A percentile compares a stretch with the other conserved stretches of the same genome.
Evolutionary conservation across 2,888 invertebrate species (phyloP).

Genomic region (Synanthedon andrenaeformis): DNA sequence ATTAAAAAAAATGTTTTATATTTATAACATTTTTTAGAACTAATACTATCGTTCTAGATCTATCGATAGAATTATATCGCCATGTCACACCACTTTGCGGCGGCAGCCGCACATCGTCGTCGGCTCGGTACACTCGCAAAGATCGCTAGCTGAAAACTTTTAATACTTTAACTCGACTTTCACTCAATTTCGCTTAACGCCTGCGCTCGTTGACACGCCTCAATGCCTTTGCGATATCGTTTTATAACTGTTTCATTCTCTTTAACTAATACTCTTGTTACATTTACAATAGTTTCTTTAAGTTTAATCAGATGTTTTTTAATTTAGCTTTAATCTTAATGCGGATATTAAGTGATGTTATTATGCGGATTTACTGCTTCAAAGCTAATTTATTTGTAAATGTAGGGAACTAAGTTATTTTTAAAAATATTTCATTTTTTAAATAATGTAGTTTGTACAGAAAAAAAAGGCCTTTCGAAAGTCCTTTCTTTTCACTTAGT

Average conservation of each 20-base stretch:
- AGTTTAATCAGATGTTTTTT: no score
- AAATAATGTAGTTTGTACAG: no score
- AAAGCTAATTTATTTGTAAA: no score
- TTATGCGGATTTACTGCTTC: no score
- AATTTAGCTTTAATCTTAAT: no score
- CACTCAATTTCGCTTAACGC: slow-evolving; percentile 66
- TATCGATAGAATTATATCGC: slow-evolving; percentile 1
- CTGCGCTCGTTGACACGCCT: slow-evolving; percentile 51
- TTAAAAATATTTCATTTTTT: no score
- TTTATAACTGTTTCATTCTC: slow-evolving; percentile 43
- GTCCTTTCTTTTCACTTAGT: no score
- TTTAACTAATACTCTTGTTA: slow-evolving; percentile 1
- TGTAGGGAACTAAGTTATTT: no score
- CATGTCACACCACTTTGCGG: slow-evolving; percentile 18
- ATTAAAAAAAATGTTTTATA: no score
- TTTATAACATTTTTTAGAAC: no score
- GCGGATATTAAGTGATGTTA: no score
- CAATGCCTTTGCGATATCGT: slow-evolving; percentile 37
- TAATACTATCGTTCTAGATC: background rate
- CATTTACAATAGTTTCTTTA: background rate
- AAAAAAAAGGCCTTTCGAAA: no score
- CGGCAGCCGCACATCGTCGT: slow-evolving; percentile 4
- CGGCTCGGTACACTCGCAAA: slow-evolving; percentile 39
- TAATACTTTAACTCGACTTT: slow-evolving; percentile 69
- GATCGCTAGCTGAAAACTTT: slow-evolving; percentile 67